Evolutionary conservation across 2,888 invertebrate genomes (phyloP).

Genomic region (Pinctada fucata): DNA sequence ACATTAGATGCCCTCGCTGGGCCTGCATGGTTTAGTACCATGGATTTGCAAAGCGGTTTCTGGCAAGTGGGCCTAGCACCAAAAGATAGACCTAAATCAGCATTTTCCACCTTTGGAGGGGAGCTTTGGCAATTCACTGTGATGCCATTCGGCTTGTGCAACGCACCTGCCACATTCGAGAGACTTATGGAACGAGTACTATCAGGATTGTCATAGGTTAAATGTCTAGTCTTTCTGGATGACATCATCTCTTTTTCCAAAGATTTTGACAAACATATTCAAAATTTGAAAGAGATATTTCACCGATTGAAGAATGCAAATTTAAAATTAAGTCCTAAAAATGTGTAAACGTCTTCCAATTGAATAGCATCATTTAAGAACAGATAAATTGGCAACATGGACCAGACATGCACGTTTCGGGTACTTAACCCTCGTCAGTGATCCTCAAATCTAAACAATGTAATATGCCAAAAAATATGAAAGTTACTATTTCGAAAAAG

Average conservation of each 20-base stretch:
- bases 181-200: conserved; percentile 40
- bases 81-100: conserved; percentile 30
- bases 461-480: too few relatives aligned
- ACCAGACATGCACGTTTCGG: too few relatives aligned
- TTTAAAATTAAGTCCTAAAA: conserved; percentile 31
- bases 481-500: too few relatives aligned
- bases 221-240: conserved; percentile 41
- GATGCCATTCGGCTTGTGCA: conserved; percentile 42
- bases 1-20: background rate
- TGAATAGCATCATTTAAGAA: too few relatives aligned
- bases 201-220: conserved; percentile 32
- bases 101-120: conserved; percentile 29
- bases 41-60: background rate
- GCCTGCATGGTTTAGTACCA: background rate
- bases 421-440: too few relatives aligned
- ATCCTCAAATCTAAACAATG: too few relatives aligned
- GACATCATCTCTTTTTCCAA: conserved; percentile 37
- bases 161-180: conserved; percentile 39
- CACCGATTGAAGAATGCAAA: conserved; percentile 27
- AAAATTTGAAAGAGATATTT: conserved; percentile 36
- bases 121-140: background rate
- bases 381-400: too few relatives aligned
- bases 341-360: background rate
- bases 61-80: conserved; percentile 4
- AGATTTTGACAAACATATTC: conserved; percentile 35